Evolutionary conservation across 2,888 invertebrate species (phyloP).

Genomic region (Tromatobia lineatoria): DNA sequence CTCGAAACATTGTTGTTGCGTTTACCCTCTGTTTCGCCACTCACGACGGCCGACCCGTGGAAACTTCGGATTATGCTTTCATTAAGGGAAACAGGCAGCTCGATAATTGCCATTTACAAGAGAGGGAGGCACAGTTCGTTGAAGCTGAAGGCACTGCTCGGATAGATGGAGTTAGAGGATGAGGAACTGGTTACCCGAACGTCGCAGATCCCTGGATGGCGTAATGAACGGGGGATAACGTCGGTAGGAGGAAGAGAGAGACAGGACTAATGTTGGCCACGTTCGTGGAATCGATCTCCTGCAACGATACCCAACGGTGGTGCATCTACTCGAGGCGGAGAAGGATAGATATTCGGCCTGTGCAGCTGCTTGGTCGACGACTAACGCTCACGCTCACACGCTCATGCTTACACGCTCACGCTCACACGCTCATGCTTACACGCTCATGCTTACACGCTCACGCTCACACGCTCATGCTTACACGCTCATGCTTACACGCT

Average conservation of each 20-base stretch:
- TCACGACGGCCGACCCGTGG: constrained; percentile 62
- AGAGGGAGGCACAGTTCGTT: constrained; percentile 12
- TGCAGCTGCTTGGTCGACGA: neutral
- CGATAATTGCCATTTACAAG: constrained; percentile 73
- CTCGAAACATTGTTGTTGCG: constrained; percentile 48
- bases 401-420: neutral
- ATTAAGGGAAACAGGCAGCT: constrained; percentile 72
- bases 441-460: too few species aligned
- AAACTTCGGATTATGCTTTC: constrained; percentile 75
- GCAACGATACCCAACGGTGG: constrained; percentile 44
- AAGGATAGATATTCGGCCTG: constrained; percentile 12
- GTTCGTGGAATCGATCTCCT: constrained; percentile 53
- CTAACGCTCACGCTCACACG: neutral
- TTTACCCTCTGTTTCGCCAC: constrained; percentile 53
- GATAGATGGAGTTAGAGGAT: constrained; percentile 28
- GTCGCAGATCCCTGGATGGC: constrained; percentile 41
- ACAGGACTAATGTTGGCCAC: constrained; percentile 23
- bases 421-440: too few species aligned
- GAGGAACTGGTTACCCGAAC: constrained; percentile 44
- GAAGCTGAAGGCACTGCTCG: constrained; percentile 17
- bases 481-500: too few species aligned
- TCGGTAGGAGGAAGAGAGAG: neutral
- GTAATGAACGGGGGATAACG: constrained; percentile 49
- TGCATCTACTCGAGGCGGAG: constrained; percentile 20
- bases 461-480: neutral